Percentiles rank a stretch among this genome's conserved stretches.
These are phyloP conservation scores for Pipra filicauda DNA, from an alignment of 2,113 vertebrate species.

Conservation along the genomic window DNA sequence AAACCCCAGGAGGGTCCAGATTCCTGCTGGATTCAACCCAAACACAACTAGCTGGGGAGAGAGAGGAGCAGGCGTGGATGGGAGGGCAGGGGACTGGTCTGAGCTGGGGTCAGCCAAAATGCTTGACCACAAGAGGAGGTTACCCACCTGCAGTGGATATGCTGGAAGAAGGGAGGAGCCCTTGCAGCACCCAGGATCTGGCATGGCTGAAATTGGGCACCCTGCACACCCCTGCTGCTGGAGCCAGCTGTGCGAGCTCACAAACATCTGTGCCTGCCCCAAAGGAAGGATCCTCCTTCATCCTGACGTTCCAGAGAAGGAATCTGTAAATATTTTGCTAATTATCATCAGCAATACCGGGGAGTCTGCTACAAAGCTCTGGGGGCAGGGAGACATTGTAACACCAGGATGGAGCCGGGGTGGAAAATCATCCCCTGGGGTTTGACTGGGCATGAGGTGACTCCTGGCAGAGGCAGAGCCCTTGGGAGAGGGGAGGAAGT, in stretches of 20 bases:
- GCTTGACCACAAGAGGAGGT: fast-evolving
- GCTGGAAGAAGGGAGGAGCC: background rate
- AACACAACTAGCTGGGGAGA: background rate
- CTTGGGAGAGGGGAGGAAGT: background rate
- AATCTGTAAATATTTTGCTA: background rate
- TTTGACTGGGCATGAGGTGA: background rate
- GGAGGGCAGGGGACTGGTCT: background rate
- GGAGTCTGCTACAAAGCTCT: background rate
- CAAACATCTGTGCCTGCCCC: background rate
- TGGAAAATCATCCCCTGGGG: background rate
- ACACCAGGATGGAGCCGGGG: fast-evolving
- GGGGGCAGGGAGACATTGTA: background rate
- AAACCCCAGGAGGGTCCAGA: background rate
- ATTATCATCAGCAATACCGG: background rate
- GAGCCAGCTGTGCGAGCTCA: background rate
- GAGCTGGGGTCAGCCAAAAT: background rate
- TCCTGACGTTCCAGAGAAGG: background rate
- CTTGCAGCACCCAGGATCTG: background rate
- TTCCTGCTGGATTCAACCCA: background rate
- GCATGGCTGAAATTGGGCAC: background rate
- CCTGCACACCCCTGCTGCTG: background rate
- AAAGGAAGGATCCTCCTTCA: background rate
- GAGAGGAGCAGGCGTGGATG: background rate
- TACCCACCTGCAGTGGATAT: background rate
- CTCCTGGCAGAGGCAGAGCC: background rate